phyloP scores from a whole-genome alignment of 2,888 invertebrate genomes.

The Abscondita cerata region DNA sequence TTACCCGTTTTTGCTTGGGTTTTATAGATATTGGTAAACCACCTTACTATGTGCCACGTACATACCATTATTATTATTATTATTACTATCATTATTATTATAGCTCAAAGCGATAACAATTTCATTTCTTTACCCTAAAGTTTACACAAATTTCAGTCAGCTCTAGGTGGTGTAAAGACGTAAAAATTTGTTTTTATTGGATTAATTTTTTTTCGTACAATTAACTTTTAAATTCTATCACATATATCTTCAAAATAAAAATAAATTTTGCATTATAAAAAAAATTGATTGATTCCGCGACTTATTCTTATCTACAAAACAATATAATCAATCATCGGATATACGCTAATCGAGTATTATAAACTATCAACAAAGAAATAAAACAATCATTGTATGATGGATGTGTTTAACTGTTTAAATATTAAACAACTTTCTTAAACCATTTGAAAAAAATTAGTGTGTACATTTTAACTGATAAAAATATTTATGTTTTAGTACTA shows the following conservation, averaged over 20 bases:
- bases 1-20: slow-evolving; percentile 9
- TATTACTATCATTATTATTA: slow-evolving; percentile 25
- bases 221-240: slow-evolving; percentile 21
- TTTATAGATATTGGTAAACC: slow-evolving; percentile 23
- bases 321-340: too few species aligned
- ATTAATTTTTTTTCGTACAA: slow-evolving; percentile 13
- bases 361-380: too few species aligned
- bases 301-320: too few species aligned
- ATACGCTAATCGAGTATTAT: too few species aligned
- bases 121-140: slow-evolving; percentile 26
- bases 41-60: slow-evolving; percentile 8
- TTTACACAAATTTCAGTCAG: slow-evolving; percentile 27
- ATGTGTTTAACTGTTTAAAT: too few species aligned
- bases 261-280: too few species aligned
- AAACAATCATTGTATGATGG: too few species aligned
- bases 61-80: slow-evolving; percentile 18
- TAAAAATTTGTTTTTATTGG: slow-evolving; percentile 23
- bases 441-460: too few species aligned
- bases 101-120: slow-evolving; percentile 11
- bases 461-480: too few species aligned
- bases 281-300: too few species aligned
- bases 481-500: too few species aligned
- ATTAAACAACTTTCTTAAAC: too few species aligned
- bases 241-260: not conserved
- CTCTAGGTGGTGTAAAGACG: slow-evolving; percentile 24